Evolutionary conservation across 2,113 vertebrate genomes (phyloP).

Genomic region (Percina caprodes): DNA sequence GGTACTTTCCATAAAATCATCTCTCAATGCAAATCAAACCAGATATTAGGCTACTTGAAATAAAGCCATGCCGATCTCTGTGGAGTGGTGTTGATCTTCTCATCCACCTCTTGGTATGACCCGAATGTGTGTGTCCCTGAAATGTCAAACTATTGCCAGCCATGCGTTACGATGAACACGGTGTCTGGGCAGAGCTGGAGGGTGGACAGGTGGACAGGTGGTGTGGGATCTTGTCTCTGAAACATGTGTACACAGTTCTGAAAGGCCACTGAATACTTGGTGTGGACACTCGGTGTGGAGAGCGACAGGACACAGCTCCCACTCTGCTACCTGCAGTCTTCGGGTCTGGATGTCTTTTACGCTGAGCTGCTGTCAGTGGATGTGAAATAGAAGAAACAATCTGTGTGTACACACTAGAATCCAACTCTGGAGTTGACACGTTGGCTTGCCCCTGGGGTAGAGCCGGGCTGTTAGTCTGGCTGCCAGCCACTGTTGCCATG

Average conservation of each 20-base stretch:
- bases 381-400: not conserved
- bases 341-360: not conserved
- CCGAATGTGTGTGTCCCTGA: not conserved
- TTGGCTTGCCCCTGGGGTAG: conserved; percentile 31
- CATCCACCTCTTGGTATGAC: not conserved
- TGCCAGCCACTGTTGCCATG: conserved; percentile 68
- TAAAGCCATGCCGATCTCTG: too few relatives aligned
- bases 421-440: conserved; percentile 9
- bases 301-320: not conserved
- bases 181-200: not conserved
- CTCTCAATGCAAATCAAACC: too few relatives aligned
- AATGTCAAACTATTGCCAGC: not conserved
- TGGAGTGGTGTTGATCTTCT: not conserved
- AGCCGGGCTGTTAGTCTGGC: conserved; percentile 70
- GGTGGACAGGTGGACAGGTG: not conserved
- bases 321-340: not conserved
- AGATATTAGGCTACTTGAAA: too few relatives aligned
- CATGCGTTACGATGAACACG: rapidly evolving
- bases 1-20: too few relatives aligned
- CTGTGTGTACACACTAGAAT: not conserved
- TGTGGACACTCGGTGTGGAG: not conserved
- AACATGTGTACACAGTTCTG: not conserved
- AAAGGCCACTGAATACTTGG: too few relatives aligned
- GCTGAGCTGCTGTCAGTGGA: not conserved
- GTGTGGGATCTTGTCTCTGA: not conserved